Conservation (phyloP, 2,113 vertebrate species). For the Elaphurus davidianus region DNA sequence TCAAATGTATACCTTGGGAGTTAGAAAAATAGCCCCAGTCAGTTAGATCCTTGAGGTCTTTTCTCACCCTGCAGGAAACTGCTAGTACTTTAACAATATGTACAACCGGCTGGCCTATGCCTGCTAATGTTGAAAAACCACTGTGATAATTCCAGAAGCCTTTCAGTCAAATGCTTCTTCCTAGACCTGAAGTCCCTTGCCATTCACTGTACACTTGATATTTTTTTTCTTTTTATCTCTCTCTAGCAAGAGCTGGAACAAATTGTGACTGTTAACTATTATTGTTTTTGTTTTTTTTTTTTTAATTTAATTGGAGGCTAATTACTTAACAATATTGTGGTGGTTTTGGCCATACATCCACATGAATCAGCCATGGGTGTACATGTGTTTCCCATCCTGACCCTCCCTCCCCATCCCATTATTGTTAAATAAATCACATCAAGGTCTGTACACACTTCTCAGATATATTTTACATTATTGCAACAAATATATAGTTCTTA, state of each 20-base stretch:
- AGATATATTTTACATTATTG: background rate
- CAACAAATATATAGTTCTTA: background rate
- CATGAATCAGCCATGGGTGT: background rate
- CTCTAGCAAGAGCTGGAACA: conserved; percentile 25
- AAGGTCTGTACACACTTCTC: conserved; percentile 1
- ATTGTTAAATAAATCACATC: conserved; percentile 40
- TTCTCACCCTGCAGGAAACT: background rate
- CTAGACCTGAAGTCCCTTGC: background rate
- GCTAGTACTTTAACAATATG: background rate
- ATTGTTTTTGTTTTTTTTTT: background rate
- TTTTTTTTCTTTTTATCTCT: background rate
- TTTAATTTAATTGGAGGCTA: background rate
- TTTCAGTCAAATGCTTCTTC: background rate
- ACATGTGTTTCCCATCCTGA: background rate
- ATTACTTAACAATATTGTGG: background rate
- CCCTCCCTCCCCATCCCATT: background rate
- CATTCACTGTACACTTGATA: background rate
- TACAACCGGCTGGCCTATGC: background rate
- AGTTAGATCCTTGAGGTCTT: background rate
- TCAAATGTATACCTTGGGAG: background rate
- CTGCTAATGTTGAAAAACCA: background rate
- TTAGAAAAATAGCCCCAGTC: background rate
- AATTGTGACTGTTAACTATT: background rate
- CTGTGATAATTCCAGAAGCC: background rate
- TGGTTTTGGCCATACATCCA: background rate